Conservation (phyloP, 2,113 vertebrate genomes). For the Xenopus borealis region DNA sequence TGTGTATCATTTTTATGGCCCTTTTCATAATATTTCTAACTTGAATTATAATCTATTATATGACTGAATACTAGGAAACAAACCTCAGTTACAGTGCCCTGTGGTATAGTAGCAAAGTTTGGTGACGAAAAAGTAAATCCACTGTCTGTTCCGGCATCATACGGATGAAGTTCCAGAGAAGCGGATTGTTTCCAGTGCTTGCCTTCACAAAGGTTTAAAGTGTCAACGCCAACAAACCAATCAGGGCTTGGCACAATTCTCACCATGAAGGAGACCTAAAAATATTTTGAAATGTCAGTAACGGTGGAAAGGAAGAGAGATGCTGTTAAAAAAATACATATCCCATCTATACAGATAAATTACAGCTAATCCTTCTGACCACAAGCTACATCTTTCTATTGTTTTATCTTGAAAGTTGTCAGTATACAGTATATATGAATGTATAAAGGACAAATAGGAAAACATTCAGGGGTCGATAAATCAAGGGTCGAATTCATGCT, state of each 20-base stretch:
- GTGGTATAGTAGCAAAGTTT: constrained; percentile 95
- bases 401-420: no score
- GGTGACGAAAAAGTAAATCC: constrained; percentile 98
- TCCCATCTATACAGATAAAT: no score
- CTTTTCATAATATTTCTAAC: no score
- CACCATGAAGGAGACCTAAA: constrained; percentile 87
- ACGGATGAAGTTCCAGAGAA: constrained; percentile 79
- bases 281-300: not conserved
- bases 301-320: not conserved
- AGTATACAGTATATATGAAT: no score
- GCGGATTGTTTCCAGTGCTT: constrained; percentile 80
- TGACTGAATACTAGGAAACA: not conserved
- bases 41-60: no score
- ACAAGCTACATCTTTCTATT: no score
- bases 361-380: no score
- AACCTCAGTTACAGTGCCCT: constrained; percentile 87
- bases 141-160: constrained; percentile 93
- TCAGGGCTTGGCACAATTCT: constrained; percentile 90
- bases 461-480: no score
- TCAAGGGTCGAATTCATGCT: no score
- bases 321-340: not conserved
- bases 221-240: constrained; percentile 93
- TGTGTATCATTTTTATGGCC: no score
- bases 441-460: no score
- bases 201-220: constrained; percentile 81